Conservation (phyloP, 2,888 invertebrate genomes). For the Bembecia ichneumoniformis region DNA sequence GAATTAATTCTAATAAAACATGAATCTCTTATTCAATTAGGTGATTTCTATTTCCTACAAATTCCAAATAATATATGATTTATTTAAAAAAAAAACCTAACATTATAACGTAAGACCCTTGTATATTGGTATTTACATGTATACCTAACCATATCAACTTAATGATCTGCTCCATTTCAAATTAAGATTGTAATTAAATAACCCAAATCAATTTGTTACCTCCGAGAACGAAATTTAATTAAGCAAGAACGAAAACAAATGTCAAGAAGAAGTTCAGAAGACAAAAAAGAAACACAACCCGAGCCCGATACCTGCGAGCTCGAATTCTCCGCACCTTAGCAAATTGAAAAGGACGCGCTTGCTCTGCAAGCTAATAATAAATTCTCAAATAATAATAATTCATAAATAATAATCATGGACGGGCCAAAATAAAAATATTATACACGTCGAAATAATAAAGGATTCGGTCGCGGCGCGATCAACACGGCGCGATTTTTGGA, state of each 20-base stretch:
- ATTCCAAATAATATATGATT: no score
- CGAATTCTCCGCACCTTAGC: constrained; percentile 48
- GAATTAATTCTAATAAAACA: no score
- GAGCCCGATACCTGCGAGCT: constrained; percentile 28
- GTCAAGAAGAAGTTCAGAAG: constrained; percentile 49
- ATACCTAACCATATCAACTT: constrained; percentile 8
- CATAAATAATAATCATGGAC: constrained; percentile 70
- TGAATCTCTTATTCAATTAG: no score
- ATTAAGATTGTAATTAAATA: constrained; percentile 50
- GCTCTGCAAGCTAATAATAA: constrained; percentile 65
- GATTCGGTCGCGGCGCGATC: constrained; percentile 40
- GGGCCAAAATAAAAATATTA: constrained; percentile 66
- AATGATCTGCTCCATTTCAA: constrained; percentile 10
- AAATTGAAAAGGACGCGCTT: constrained; percentile 70
- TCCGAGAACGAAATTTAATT: constrained; percentile 56
- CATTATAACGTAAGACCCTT: no score
- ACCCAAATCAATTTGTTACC: constrained; percentile 55
- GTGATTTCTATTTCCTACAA: no score
- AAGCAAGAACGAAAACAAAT: constrained; percentile 46
- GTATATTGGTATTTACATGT: no score
- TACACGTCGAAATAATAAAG: constrained; percentile 71
- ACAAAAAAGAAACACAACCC: constrained; percentile 22
- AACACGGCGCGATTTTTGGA: constrained; percentile 42
- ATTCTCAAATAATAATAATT: constrained; percentile 72
- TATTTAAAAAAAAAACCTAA: no score